These are phyloP conservation scores for Fabriciana adippe DNA, from an alignment of 2,888 invertebrate genomes.

Conservation along the genomic window DNA sequence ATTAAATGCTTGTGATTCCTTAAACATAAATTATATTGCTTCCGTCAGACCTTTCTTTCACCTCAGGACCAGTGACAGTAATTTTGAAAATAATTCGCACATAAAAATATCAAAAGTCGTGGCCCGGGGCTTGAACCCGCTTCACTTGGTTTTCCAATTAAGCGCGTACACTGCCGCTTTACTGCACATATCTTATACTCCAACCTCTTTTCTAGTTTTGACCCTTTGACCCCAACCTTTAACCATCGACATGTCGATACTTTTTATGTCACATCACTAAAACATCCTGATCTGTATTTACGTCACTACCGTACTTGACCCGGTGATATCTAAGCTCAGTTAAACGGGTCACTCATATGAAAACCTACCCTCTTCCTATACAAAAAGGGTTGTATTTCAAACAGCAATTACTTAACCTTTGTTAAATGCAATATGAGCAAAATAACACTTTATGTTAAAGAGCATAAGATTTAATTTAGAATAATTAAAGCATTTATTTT, in stretches of 20 bases:
- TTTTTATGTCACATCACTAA: conserved; percentile 39
- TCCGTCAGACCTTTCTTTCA: too few species aligned
- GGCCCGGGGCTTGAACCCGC: background rate
- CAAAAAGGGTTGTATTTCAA: conserved; percentile 12
- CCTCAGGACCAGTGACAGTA: too few species aligned
- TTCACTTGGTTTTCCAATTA: too few species aligned
- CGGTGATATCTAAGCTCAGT: conserved; percentile 42
- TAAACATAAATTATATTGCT: too few species aligned
- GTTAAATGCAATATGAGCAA: background rate
- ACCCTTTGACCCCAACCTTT: background rate
- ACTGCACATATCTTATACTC: too few species aligned
- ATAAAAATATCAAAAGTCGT: too few species aligned
- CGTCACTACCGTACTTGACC: conserved; percentile 53
- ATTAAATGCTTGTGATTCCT: too few species aligned
- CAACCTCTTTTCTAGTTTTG: too few species aligned
- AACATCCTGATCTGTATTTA: conserved; percentile 47
- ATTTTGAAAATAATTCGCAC: too few species aligned
- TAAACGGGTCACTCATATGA: conserved; percentile 28
- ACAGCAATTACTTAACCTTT: background rate
- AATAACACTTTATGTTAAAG: background rate
- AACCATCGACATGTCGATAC: conserved; percentile 29
- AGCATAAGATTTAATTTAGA: background rate
- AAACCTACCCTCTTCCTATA: conserved; percentile 22
- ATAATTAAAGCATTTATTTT: background rate
- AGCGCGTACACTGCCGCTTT: too few species aligned